Base-by-base conservation (phyloP, 2,888 invertebrate species). In the Troilus luridus region DNA sequence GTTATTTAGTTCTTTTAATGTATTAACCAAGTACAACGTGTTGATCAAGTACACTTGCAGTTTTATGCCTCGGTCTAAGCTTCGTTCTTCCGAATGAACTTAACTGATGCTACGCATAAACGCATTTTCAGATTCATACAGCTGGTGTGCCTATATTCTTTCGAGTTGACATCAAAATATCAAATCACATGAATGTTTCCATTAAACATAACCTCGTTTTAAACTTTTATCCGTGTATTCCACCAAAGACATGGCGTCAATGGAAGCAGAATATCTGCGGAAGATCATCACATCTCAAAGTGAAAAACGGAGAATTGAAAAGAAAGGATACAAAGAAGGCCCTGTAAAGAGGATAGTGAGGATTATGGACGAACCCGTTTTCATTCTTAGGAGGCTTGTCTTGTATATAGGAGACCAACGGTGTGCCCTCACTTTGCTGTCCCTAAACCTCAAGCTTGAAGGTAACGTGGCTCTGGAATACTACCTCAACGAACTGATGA, bases 171-270 rank as follows among this genome's bases (percentile, higher is more conserved):
- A 7, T 77, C 41, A 85, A 85, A 85, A 85, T n/a, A 85, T 54
- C 12, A 85, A 58, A 85, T 85, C 85, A 85, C 85, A 85, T 85
- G 85, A 85, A 85, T 56, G 85, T 58, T 85, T 85, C 56, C 21
- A 56, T 12, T 85, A n/a, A 9, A 85, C 27, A 85, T 54, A 85
- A 85, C 85, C 85, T 56, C 85, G n/a, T 85, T 58, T 41, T 85
- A 56, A 85, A 56, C 85, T 85, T 56, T 56, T 0, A 56, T n/a
- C 19, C n/a, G 6, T 85, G 8, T n/a, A 56, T 85, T 56, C n/a
- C n/a, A 85, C 19, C 56, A 14, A 54, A 81, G 21, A 54, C 81
- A 54, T 41, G 21, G 9, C 14, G 17, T 81, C 21, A 11, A 56
- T 85, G 85, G 85, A 85, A 56, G 85, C 54, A 58, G 85, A 85